Evolutionary conservation across 2,888 invertebrate species (phyloP), one percentile per base, ranked within the genome.

Genomic region (Troilus luridus): DNA sequence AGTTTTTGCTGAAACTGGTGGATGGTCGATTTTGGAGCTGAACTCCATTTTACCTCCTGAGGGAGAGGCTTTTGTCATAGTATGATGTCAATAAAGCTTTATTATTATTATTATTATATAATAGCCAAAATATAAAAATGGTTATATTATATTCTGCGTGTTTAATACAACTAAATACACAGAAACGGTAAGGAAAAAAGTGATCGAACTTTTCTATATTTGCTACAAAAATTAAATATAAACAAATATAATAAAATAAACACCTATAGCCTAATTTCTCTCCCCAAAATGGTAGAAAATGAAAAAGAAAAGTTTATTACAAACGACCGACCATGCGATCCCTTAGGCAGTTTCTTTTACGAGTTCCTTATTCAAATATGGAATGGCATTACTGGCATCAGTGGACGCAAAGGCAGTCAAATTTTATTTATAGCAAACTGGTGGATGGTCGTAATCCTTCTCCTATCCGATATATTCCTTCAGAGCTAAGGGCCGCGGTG

Each of bases 281-380:
- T 17, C 17, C 7, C 1, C 41, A 77, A 17, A 17, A 17, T 8
- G 24, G 27, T 41, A 72, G 12, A 24, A 72, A 12, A 72, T 72
- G 27, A 72, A 77, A 41, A 77, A 77, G 17, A 27, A 17, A 77
- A 77, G 72, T 77, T 77, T 77, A 41, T 77, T 77, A 77, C 41
- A 41, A 67, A 77, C 72, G 72, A 27, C 24, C 72, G 41, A 17
- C 9, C 41, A 19, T 77, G 72, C 9, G 72, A 77, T 77, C 72
- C 72, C 72, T 77, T 77, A 77, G 72, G 72, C 72, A 27, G 72
- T 77, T 77, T 77, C 72, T 77, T 77, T 77, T 77, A 77, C 72
- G 72, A 77, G 72, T 77, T 77, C 27, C 72, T 77, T 77, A 77
- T 77, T 77, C 72, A 77, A 77, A 77, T 77, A 77, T 77, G 72